Conservation (phyloP, 2,888 invertebrate species). For the Spilarctia lutea region DNA sequence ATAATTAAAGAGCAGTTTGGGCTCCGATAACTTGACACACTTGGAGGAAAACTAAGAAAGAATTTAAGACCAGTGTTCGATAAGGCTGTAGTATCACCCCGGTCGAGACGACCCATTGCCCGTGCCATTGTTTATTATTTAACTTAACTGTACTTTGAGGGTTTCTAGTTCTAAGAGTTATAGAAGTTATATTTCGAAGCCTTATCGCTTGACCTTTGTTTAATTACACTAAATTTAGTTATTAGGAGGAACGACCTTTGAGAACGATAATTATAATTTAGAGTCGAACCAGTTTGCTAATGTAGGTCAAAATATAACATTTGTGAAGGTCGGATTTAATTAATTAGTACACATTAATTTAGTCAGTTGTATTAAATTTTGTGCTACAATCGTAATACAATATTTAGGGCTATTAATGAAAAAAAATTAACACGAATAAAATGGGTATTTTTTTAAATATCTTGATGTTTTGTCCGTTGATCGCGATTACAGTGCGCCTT, state of each 20-base stretch:
- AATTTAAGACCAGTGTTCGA: too few relatives aligned
- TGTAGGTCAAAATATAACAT: background rate
- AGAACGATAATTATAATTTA: background rate
- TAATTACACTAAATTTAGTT: background rate
- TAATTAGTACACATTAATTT: background rate
- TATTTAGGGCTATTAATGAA: background rate
- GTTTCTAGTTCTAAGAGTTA: background rate
- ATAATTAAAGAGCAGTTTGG: too few relatives aligned
- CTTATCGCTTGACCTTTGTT: background rate
- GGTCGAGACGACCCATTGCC: too few relatives aligned
- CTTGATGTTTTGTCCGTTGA: too few relatives aligned
- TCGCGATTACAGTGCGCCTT: too few relatives aligned
- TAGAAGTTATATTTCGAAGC: background rate
- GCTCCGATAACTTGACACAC: too few relatives aligned
- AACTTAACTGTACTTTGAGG: background rate
- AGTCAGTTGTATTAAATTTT: background rate
- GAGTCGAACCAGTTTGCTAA: background rate
- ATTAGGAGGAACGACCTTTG: background rate
- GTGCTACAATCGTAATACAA: background rate
- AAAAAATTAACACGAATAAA: background rate
- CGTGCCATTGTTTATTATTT: background rate
- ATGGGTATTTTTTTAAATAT: too few relatives aligned
- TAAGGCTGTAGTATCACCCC: too few relatives aligned
- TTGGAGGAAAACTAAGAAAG: too few relatives aligned
- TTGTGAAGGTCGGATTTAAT: background rate